Conservation (phyloP, 2,888 invertebrate genomes). For the Heliconius charithonia region DNA sequence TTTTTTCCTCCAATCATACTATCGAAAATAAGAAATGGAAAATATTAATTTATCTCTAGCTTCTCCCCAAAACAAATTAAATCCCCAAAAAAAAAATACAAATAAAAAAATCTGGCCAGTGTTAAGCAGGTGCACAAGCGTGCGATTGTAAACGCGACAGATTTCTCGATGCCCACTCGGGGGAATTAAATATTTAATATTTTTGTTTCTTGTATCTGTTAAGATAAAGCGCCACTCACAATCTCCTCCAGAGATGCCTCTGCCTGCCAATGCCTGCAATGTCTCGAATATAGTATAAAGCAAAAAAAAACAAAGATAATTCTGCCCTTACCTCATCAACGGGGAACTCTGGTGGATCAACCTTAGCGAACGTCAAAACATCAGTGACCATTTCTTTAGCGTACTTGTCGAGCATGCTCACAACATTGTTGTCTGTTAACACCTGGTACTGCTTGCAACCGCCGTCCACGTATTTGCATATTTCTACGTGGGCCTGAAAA, state of each 20-base stretch:
- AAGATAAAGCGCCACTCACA: neutral
- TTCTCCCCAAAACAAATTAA: no score
- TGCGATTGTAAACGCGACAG: neutral
- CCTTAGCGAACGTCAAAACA: constrained; percentile 48
- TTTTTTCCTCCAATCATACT: no score
- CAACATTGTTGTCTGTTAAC: constrained; percentile 55
- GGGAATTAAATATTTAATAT: neutral
- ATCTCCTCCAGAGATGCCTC: neutral
- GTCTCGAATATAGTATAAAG: neutral
- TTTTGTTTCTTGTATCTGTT: neutral
- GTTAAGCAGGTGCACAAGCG: no score
- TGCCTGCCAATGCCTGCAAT: neutral
- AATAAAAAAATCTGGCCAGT: no score
- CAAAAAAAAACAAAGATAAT: neutral
- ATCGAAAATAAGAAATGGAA: no score
- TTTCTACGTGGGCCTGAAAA: constrained; percentile 53
- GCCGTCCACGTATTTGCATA: constrained; percentile 65
- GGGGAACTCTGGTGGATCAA: constrained; percentile 58
- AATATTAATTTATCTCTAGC: no score
- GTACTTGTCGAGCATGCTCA: constrained; percentile 55
- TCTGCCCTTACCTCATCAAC: constrained; percentile 52
- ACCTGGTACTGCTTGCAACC: constrained; percentile 66
- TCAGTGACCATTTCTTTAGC: constrained; percentile 54
- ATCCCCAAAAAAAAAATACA: no score
- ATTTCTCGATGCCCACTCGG: neutral